Conservation (phyloP, 2,113 vertebrate genomes). For the Sclerurus mexicanus region DNA sequence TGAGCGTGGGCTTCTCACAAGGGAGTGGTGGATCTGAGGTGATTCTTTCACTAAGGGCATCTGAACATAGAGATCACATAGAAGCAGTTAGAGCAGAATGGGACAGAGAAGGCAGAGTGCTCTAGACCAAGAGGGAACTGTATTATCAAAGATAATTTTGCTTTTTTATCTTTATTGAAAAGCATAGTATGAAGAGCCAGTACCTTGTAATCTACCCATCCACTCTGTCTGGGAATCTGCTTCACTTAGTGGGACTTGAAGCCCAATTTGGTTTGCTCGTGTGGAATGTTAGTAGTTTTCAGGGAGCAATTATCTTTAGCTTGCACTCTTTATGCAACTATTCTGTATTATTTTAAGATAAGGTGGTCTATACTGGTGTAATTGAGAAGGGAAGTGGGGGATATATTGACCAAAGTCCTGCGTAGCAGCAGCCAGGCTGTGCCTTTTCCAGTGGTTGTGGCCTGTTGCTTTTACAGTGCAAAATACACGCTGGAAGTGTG, state of each 20-base stretch:
- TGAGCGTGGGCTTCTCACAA: background rate
- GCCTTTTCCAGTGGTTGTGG: background rate
- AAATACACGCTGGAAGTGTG: background rate
- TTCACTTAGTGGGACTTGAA: background rate
- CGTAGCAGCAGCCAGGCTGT: background rate
- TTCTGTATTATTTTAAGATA: background rate
- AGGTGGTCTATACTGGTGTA: background rate
- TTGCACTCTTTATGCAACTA: background rate
- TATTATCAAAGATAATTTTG: background rate
- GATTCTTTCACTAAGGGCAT: accelerated
- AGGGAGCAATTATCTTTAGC: background rate
- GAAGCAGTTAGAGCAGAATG: background rate
- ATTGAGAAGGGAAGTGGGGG: background rate
- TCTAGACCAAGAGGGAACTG: background rate
- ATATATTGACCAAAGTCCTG: background rate
- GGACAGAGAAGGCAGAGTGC: background rate
- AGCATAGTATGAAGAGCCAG: background rate
- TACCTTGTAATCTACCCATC: background rate
- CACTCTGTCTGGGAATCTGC: background rate
- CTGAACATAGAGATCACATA: background rate
- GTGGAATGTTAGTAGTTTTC: background rate
- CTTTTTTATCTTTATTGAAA: background rate
- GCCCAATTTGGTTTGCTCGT: background rate
- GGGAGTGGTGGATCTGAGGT: background rate
- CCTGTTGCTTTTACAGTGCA: background rate